Conservation (phyloP, 2,113 vertebrate genomes). For the Cathartes aura region DNA sequence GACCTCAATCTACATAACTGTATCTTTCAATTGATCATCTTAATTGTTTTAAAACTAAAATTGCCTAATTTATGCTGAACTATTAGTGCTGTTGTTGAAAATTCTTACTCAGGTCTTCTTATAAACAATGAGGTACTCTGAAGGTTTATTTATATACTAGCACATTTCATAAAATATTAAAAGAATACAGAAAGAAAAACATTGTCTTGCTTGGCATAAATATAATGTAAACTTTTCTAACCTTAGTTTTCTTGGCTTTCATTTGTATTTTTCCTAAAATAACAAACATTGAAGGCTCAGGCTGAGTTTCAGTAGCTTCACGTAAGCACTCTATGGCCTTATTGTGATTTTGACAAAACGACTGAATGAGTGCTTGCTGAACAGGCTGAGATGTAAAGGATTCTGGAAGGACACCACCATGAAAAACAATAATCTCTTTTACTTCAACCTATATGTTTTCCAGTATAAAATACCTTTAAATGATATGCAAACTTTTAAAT, state of each 20-base stretch:
- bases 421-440: neutral
- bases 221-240: constrained; percentile 23
- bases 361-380: constrained; percentile 78
- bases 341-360: constrained; percentile 78
- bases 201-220: neutral
- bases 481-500: neutral
- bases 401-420: constrained; percentile 44
- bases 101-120: neutral
- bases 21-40: neutral
- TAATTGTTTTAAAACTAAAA: neutral
- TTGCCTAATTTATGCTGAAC: neutral
- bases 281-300: constrained; percentile 35
- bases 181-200: neutral
- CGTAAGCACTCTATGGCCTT: constrained; percentile 74
- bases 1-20: neutral
- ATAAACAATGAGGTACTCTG: neutral
- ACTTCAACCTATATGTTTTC: neutral
- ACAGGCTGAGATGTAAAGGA: constrained; percentile 62
- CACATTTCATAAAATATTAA: neutral
- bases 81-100: neutral
- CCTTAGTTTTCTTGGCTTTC: constrained; percentile 77
- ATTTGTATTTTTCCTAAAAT: constrained; percentile 80
- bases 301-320: neutral
- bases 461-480: neutral
- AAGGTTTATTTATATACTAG: neutral